Base-by-base conservation (phyloP, 1,140 invertebrate species). In the Eubasilissa regina region DNA sequence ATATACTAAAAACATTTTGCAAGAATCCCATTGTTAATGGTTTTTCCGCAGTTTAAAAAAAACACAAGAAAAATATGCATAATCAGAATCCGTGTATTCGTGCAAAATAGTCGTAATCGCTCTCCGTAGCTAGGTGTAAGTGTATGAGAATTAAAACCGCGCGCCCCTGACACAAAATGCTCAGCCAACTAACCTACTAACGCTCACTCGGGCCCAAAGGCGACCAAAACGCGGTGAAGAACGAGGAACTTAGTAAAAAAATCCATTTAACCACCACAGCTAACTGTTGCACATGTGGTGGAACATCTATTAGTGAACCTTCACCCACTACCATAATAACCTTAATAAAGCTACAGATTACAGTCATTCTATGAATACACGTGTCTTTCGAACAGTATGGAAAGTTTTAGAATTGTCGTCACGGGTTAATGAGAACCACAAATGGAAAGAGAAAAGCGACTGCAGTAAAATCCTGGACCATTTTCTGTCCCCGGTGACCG, bases 171-270 rank as follows among this genome's bases (percentile, higher is more conserved):
- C 78, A 73, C 48, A 35, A 75, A 79, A 74, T 53, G 43, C 66
- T 35, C 43, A 72, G 51, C 78, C 78, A 48, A 79, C 78, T 79
- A 79, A 79, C 78, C 78, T 66, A 72, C 60, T 53, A 79, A 78
- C 56, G 47, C 35, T 60, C 19, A 62, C 66, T 48, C 15, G 73
- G 45, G 56, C 78, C 56, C 64, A 72, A 66, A 43, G 44, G 75
- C 43, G 35, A 43, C 35, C 21, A 77, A 77, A 21, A 17, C n/a
- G 55, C 72, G 21, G 11, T 21, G 17, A 62, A 53, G 58, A 77
- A 47, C 11, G 9, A 45, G 56, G 58, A 77, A 77, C 47, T 44
- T 64, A 19, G 58, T 21, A 62, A 58, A 62, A 76, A 76, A 19
- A 56, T 56, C 6, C 66, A 15, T 70, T 70, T 35, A 3, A 35